Percentiles rank a stretch among this genome's conserved stretches.
Evolutionary conservation across 2,113 vertebrate species (phyloP).

Genomic region (Cisticola juncidis): DNA sequence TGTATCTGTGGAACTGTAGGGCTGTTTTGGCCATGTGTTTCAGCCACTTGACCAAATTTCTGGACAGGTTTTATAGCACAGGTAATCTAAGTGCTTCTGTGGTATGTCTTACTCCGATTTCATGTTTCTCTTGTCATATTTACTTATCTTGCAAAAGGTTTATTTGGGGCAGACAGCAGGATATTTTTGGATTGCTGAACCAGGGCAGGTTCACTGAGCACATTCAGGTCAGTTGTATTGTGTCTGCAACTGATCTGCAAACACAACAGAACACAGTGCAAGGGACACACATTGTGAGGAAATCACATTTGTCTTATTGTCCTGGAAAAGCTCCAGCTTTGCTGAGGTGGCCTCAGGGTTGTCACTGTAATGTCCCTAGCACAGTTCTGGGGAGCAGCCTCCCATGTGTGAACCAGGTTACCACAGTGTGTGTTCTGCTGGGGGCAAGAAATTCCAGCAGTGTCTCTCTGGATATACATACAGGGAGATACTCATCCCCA

Average conservation of each 20-base stretch:
- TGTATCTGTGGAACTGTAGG: neutral
- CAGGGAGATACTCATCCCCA: neutral
- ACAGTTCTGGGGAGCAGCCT: neutral
- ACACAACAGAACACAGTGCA: neutral
- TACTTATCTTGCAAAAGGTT: neutral
- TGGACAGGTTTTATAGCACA: neutral
- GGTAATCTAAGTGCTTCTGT: neutral
- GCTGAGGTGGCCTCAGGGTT: neutral
- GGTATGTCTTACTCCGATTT: neutral
- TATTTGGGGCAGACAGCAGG: neutral
- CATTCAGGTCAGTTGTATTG: neutral
- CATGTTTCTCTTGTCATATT: neutral
- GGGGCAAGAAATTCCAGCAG: neutral
- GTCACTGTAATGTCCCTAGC: neutral
- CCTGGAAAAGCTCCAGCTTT: neutral
- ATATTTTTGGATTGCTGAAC: neutral
- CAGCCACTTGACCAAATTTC: neutral
- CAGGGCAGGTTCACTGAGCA: neutral
- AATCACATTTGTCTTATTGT: neutral
- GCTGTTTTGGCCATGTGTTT: neutral
- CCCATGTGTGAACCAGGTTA: neutral
- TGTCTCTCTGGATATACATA: neutral
- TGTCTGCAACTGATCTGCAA: neutral
- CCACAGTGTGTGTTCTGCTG: accelerated
- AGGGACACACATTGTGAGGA: neutral